Evolutionary conservation across 2,113 vertebrate genomes (phyloP).

Genomic region (Mormoops blainvillei): DNA sequence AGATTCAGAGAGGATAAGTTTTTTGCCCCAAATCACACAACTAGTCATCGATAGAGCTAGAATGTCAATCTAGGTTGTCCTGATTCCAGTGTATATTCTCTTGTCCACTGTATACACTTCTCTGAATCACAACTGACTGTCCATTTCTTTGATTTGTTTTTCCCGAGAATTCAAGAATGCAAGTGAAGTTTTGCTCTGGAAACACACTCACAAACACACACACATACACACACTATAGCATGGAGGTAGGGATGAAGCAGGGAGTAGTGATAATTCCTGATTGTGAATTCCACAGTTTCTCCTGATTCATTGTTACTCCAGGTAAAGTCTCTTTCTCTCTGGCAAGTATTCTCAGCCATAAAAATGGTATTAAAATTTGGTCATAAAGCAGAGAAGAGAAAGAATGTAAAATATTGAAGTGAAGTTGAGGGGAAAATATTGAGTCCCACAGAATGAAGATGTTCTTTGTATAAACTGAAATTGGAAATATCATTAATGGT

Average conservation of each 20-base stretch:
- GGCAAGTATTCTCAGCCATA: not conserved
- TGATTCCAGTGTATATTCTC: not conserved
- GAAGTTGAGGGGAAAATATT: not conserved
- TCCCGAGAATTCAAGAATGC: conserved; percentile 13
- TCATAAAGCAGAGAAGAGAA: not conserved
- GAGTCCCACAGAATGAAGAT: not conserved
- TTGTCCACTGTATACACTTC: not conserved
- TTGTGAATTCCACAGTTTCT: not conserved
- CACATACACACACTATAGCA: not conserved
- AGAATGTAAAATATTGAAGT: not conserved
- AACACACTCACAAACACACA: not conserved
- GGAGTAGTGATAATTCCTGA: not conserved
- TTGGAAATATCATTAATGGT: not conserved
- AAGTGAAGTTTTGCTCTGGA: not conserved
- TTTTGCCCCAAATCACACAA: not conserved
- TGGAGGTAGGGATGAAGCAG: not conserved
- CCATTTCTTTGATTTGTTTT: not conserved
- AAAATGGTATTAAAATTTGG: not conserved
- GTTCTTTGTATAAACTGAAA: not conserved
- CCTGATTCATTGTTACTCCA: not conserved
- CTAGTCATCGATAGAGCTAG: not conserved
- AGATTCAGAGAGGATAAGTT: not conserved
- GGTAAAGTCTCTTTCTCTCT: not conserved
- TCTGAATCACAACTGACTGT: not conserved
- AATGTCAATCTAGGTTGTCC: not conserved